A percentile compares a stretch with the other conserved stretches of the same genome.
phyloP scores from a whole-genome alignment of 2,113 vertebrate species.

The Podocnemis expansa region DNA sequence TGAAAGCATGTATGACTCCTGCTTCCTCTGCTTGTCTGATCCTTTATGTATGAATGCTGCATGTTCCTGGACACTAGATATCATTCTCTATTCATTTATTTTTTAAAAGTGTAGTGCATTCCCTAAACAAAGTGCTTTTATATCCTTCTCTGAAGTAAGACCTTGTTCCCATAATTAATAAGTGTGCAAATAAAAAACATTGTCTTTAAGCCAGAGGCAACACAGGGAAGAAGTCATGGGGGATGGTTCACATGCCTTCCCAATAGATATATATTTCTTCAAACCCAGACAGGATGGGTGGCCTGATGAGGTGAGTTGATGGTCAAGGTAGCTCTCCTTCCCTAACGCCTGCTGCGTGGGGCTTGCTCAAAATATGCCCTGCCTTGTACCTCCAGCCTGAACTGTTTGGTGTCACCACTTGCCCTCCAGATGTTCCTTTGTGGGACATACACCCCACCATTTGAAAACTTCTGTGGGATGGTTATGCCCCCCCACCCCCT shows the following conservation, averaged over 20 bases:
- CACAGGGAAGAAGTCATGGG: not conserved
- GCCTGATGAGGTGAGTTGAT: not conserved
- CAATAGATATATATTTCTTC: not conserved
- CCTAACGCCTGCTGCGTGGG: not conserved
- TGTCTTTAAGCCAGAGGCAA: not conserved
- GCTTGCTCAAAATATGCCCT: not conserved
- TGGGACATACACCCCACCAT: not conserved
- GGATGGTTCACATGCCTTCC: not conserved
- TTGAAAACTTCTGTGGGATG: not conserved
- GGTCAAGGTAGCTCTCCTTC: not conserved
- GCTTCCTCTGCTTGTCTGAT: not conserved
- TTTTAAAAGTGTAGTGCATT: not conserved
- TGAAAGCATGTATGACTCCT: not conserved
- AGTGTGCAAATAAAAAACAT: not conserved
- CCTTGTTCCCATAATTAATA: not conserved
- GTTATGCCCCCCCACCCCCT: not conserved
- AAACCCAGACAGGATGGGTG: not conserved
- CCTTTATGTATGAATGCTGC: not conserved
- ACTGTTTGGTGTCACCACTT: not conserved
- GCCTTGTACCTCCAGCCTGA: not conserved
- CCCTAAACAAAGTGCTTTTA: not conserved
- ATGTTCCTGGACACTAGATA: not conserved
- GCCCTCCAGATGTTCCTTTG: no score
- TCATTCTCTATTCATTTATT: not conserved
- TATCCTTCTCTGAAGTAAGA: not conserved